Evolutionary conservation across 2,888 invertebrate species (phyloP).

Genomic region (Cyclophora punctaria): DNA sequence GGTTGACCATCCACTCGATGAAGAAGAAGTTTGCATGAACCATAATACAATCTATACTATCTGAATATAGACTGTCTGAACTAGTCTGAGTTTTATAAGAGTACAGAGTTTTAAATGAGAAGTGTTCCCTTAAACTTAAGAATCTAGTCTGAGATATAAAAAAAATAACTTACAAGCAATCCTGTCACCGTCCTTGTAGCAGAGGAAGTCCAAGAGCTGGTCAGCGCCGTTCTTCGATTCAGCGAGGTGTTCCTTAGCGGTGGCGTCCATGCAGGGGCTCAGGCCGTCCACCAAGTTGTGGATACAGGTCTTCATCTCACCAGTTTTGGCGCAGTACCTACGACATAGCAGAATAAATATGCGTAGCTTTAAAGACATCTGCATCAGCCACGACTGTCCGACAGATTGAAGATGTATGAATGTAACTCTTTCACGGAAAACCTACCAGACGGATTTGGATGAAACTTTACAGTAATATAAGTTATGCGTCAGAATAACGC

Average conservation of each 20-base stretch:
- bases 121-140: background rate
- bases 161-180: constrained; percentile 77
- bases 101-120: too few species aligned
- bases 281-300: constrained; percentile 71
- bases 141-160: background rate
- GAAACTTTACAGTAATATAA: too few species aligned
- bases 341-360: constrained; percentile 13
- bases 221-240: constrained; percentile 78
- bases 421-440: too few species aligned
- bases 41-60: too few species aligned
- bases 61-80: too few species aligned
- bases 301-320: constrained; percentile 77
- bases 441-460: too few species aligned
- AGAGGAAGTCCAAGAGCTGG: constrained; percentile 82
- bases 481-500: too few species aligned
- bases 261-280: constrained; percentile 77
- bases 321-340: constrained; percentile 81
- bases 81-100: too few species aligned
- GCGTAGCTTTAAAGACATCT: background rate
- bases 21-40: too few species aligned
- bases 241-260: constrained; percentile 71
- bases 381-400: background rate
- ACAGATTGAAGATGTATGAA: too few species aligned
- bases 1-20: too few species aligned
- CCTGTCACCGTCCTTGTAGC: constrained; percentile 88